Base-by-base conservation (phyloP, 2,113 vertebrate species). In the Hypocryptadius cinnamomeus region DNA sequence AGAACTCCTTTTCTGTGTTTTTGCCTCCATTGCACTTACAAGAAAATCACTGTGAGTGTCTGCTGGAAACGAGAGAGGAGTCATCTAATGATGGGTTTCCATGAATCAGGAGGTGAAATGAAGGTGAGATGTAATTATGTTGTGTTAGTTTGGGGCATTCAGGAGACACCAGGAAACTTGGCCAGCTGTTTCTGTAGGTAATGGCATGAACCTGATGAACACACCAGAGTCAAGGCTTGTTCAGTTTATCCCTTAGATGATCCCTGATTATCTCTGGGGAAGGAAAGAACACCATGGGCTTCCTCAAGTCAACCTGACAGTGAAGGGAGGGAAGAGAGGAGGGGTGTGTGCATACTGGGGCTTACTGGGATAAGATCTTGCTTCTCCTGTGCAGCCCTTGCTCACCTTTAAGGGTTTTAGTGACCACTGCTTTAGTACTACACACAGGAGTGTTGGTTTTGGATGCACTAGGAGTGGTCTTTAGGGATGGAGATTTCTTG, bases 361-460 rank as follows among this genome's bases (percentile, higher is more conserved):
- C 5, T 54, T 70, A 66, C 45, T 47, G 56, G 19, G 18, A 2
- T 50, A 60, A 72, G 30, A 8, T 12, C 10, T 22, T 54, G 6
- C 12, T 87, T 80, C 14, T 63, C 13, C 35, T 18, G 15, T 81
- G 44, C 8, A 74, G 20, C 59, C 8, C 7, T 78, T 61, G 12
- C n/a, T 73, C 1, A 2, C 31, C n/a, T 56, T 51, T 6, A 19
- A 9, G 76, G 53, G 40, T 12, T 6, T 15, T 40, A 28, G 20
- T 48, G 63, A 22, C 28, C 19, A 2, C 12, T 84, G 28, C 33
- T 61, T 83, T 16, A 6, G 39, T 39, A 4, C 14, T 22, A 2
- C 2, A 2, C 42, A 1, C 11, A 54, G 30, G 25, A 54, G 39
- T 30, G 5, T 6, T 33, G 42, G 15, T 33, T 2, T 5, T 6